Base-by-base conservation (phyloP, 2,888 invertebrate genomes). In the Diachrysia chrysitis region DNA sequence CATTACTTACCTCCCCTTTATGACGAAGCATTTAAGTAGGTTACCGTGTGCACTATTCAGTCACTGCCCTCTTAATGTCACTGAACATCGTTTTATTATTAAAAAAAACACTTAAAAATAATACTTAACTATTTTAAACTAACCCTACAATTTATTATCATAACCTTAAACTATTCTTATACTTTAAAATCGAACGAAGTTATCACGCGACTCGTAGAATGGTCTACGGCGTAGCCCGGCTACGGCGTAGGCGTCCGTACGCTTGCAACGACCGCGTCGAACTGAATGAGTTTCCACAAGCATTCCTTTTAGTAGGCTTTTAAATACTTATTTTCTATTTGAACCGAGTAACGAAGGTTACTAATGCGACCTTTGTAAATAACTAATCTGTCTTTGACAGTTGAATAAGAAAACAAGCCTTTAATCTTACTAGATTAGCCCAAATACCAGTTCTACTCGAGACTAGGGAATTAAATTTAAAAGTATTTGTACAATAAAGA, bases 231-330 rank as follows among this genome's bases (percentile, higher is more conserved):
- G 85, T 87, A 87, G 84, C 63, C 61, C 71, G 21, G 78, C 90
- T 91, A 89, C 91, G 88, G 78, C 91, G 92, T 92, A 93, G 92
- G 83, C 90, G 90, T 85, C 91, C 87, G 89, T 77, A 66, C 91
- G 82, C 85, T 83, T 84, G 87, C 88, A 90, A 88, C 90, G 86
- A 83, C 81, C 90, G 90, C 90, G 90, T 82, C 83, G 74, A 69
- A 93, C 93, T 94, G 92, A 89, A 83, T 85, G 75, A 72, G 72
- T 79, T 82, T 75, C 79, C 76, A 83, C 79, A 65, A 80, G 77
- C 81, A 56, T 73, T 79, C 68, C 84, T 82, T 85, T 84, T 87
- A 81, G 83, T 84, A 83, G 83, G 82, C 80, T 78, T 87, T 85
- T 85, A 79, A 85, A 81, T 85, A 86, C 82, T 87, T 84, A 85